Conservation (phyloP, 2,113 vertebrate genomes). For the Physeter macrocephalus region DNA sequence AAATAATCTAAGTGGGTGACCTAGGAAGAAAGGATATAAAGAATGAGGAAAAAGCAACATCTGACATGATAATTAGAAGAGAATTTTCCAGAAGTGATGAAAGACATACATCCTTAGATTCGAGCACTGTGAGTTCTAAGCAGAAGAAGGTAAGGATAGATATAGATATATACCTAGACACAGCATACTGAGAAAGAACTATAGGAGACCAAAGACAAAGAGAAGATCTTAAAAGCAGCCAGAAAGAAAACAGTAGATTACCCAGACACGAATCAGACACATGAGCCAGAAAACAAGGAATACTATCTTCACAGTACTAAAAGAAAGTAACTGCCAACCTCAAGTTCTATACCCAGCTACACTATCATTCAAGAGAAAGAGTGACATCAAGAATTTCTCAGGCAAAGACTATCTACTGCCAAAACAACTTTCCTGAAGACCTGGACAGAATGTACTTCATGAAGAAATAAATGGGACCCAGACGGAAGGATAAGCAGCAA, state of each 20-base stretch:
- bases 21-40: background rate
- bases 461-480: background rate
- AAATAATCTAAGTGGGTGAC: background rate
- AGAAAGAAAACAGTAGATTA: background rate
- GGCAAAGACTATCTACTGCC: background rate
- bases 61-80: background rate
- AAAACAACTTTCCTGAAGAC: background rate
- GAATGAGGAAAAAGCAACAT: background rate
- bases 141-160: background rate
- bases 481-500: background rate
- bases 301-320: fast-evolving
- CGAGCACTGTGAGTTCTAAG: background rate
- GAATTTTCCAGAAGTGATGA: background rate
- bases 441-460: fast-evolving
- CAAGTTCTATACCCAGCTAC: background rate
- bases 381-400: background rate
- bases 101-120: background rate
- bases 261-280: background rate
- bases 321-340: background rate
- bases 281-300: background rate
- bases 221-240: background rate
- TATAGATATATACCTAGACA: background rate
- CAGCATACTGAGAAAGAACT: background rate
- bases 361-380: background rate
- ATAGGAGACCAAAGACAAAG: background rate